Evolutionary conservation across 1,140 invertebrate species (phyloP), one percentile per base, ranked within the genome.

Genomic region (Heterodera carotae): DNA sequence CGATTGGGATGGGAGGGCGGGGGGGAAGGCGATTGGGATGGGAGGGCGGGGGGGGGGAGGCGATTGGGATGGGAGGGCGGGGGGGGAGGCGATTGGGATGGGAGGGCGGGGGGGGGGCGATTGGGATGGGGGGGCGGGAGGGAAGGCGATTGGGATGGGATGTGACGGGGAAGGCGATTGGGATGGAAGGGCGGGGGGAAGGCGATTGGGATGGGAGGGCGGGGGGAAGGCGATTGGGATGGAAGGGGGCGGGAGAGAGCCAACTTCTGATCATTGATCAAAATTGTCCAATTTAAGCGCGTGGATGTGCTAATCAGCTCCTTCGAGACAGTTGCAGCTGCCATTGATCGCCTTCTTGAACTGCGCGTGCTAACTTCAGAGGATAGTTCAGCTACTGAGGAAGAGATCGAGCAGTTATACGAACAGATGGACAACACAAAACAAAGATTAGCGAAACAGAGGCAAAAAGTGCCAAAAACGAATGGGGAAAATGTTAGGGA

Each of bases 331-430:
- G 59, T 79, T n/a, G 53, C 29, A n/a, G 68, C 10, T 8, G 33
- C 33, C 18, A 43, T 79, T 15, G 73, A 72, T 15, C 64, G 34
- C 5, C 59, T 78, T 8, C 56, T 74, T 29, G 72, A 74, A 62
- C 33, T 56, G 33, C 36, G 64, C 25, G 56, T 56, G 15, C 27
- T 39, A 6, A n/a, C 56, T 22, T 74, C 56, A 43, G 72, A 59
- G 27, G 72, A 74, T 27, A 74, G 64, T 74, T 74, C 56, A n/a
- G 59, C 39, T 15, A 64, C 48, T 31, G 76, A 77, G 62, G 68
- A 77, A 43, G 76, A 69, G 36, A 75, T 77, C 39, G 76, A 74
- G 27, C 43, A 77, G 34, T 74, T 77, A 39, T 77, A 77, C 64
- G 59, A 43, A 48, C 59, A 77, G 72, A 77, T 77, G 76, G 56